Evolutionary conservation across 2,888 invertebrate species (phyloP).

Genomic region (Tricholauxania praeusta): DNA sequence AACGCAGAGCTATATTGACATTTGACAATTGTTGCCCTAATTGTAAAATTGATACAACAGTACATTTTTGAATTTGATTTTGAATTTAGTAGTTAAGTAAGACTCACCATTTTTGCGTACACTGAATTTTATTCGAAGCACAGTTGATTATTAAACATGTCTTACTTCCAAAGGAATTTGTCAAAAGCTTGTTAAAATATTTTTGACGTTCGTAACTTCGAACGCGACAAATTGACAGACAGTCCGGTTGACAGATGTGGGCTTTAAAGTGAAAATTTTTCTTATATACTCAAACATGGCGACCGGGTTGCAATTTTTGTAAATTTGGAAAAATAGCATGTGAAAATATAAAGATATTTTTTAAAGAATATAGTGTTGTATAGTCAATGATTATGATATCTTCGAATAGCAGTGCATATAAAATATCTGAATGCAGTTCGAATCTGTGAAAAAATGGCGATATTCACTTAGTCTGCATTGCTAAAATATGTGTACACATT

Average conservation of each 20-base stretch:
- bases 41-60: no score
- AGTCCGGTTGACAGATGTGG: neutral
- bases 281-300: slow-evolving; percentile 48
- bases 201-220: no score
- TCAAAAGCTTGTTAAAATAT: no score
- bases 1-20: no score
- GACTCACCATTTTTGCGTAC: no score
- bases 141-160: no score
- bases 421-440: neutral
- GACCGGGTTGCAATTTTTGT: slow-evolving; percentile 41
- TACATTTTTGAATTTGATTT: no score
- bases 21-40: no score
- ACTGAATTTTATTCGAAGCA: no score
- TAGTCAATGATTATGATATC: slow-evolving; percentile 1
- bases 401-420: neutral
- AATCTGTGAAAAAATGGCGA: slow-evolving; percentile 1
- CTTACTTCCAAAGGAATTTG: no score
- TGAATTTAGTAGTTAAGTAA: no score
- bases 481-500: slow-evolving; percentile 30
- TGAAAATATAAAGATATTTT: slow-evolving; percentile 16
- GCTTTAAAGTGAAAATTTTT: slow-evolving; percentile 40
- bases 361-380: neutral
- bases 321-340: slow-evolving; percentile 18
- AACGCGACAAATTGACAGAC: no score
- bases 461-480: slow-evolving; percentile 10